Evolutionary conservation across 2,113 vertebrate species (phyloP).

Genomic region (Crotophaga sulcirostris): DNA sequence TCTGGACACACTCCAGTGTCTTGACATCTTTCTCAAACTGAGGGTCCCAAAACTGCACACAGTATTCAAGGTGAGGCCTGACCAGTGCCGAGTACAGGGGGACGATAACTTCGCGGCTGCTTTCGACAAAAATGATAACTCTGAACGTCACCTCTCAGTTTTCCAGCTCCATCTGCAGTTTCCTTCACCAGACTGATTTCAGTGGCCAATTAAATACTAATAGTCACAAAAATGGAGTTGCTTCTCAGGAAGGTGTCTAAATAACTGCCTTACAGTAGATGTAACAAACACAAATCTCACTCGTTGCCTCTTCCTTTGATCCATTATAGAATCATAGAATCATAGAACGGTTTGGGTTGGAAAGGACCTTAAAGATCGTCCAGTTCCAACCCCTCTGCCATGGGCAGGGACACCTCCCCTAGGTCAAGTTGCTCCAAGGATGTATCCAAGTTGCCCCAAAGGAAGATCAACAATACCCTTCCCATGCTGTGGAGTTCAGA

Average conservation of each 20-base stretch:
- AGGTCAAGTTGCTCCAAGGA: no score
- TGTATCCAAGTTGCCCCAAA: neutral
- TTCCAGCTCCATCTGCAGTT: neutral
- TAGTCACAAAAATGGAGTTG: neutral
- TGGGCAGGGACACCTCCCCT: no score
- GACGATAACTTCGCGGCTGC: neutral
- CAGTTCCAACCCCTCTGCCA: no score
- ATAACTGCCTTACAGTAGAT: neutral
- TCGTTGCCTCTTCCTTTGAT: neutral
- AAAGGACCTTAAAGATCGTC: no score
- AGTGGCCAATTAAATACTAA: neutral
- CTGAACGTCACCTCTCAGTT: neutral
- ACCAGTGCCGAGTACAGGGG: no score
- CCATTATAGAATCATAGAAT: no score
- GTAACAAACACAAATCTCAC: neutral
- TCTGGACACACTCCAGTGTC: no score
- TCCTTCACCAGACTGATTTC: neutral
- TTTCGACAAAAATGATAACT: neutral
- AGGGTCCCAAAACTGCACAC: no score
- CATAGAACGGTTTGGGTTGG: no score
- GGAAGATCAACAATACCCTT: accelerated
- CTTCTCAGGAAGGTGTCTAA: neutral
- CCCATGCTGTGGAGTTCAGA: neutral
- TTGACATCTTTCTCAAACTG: no score
- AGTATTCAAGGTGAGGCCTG: no score